A percentile compares a stretch with the other conserved stretches of the same genome.
These are phyloP conservation scores for Melospiza georgiana DNA, from an alignment of 2,113 vertebrate species.

Conservation along the genomic window DNA sequence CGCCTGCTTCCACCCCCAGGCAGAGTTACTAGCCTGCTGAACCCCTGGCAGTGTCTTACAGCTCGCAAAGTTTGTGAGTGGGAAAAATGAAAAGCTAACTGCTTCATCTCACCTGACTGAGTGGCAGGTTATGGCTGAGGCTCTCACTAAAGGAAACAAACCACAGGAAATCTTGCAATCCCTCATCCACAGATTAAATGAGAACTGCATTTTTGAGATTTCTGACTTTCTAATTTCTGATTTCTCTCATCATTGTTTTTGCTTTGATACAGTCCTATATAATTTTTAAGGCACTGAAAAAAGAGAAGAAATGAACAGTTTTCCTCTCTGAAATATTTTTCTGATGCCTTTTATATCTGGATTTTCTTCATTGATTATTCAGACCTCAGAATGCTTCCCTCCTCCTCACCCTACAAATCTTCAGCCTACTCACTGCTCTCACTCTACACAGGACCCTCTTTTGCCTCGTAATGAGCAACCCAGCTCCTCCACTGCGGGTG, in stretches of 20 bases:
- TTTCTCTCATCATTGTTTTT: not conserved
- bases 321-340: not conserved
- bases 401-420: not conserved
- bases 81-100: not conserved
- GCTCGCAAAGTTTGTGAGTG: accelerated
- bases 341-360: not conserved
- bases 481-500: not conserved
- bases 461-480: not conserved
- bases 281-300: not conserved
- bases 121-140: not conserved
- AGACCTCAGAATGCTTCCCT: not conserved
- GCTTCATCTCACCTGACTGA: not conserved
- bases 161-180: not conserved
- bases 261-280: not conserved
- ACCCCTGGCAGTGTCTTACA: not conserved
- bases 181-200: not conserved
- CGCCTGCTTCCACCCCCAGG: not conserved
- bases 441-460: not conserved
- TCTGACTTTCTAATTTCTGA: not conserved
- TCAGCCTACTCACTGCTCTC: not conserved
- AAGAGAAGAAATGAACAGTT: not conserved
- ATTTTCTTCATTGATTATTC: not conserved
- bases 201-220: not conserved
- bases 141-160: not conserved
- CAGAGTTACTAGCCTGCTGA: not conserved